A percentile compares a stretch with the other conserved stretches of the same genome.
These are phyloP conservation scores for Bursaphelenchus okinawaensis DNA, from an alignment of 2,888 invertebrate genomes.

Conservation along the genomic window DNA sequence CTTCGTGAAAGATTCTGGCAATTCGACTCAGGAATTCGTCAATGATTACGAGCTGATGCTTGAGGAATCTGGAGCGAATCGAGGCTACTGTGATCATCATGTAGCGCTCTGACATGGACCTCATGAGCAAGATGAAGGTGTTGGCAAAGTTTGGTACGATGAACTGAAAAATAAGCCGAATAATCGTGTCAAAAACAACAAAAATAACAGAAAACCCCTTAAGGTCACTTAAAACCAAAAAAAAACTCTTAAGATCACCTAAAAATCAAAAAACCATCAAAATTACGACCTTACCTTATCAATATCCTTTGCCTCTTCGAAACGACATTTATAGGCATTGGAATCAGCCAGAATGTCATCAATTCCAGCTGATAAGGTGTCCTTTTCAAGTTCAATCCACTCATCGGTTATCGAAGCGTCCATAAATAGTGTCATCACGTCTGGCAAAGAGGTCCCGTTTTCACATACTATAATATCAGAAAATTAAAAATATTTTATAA, in stretches of 20 bases:
- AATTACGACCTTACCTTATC: conserved; percentile 25
- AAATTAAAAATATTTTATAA: too few relatives aligned
- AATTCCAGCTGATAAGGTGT: conserved; percentile 28
- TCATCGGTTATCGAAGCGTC: conserved; percentile 24
- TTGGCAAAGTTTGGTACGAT: conserved; percentile 39
- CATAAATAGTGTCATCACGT: conserved; percentile 30
- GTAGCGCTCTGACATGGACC: conserved; percentile 37
- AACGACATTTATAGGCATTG: conserved; percentile 27
- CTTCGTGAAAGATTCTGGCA: conserved; percentile 26
- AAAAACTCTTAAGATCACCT: not conserved
- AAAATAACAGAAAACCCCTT: not conserved
- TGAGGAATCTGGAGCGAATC: conserved; percentile 30
- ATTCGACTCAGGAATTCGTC: conserved; percentile 33
- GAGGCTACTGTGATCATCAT: conserved; percentile 27
- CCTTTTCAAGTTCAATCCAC: conserved; percentile 33
- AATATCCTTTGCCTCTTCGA: conserved; percentile 30
- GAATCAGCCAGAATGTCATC: conserved; percentile 28
- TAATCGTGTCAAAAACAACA: not conserved
- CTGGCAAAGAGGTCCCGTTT: conserved; percentile 19
- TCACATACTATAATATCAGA: conserved; percentile 22
- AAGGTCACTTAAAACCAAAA: conserved; percentile 5
- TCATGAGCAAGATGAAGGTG: conserved; percentile 34
- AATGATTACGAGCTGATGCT: conserved; percentile 34
- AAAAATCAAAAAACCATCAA: not conserved
- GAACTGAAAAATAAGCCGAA: conserved; percentile 24